These are phyloP conservation scores for Trissonchulus latispiculum DNA, from an alignment of 2,888 invertebrate species.

Conservation along the genomic window DNA sequence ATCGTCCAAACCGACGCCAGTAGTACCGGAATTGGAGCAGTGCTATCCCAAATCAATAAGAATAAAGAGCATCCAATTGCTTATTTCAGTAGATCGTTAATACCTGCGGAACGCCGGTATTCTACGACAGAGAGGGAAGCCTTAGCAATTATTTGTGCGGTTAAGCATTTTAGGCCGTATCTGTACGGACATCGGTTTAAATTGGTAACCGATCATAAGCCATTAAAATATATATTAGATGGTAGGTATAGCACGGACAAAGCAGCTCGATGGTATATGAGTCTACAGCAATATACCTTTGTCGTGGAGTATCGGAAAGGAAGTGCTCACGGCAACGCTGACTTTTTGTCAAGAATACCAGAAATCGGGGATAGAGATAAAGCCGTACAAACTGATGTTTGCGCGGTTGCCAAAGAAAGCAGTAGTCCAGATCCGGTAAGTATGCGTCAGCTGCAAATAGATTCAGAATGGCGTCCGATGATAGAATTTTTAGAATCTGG, in stretches of 20 bases:
- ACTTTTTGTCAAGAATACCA: background rate
- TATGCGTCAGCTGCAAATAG: too few species aligned
- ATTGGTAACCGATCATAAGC: background rate
- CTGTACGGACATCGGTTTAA: conserved; percentile 1
- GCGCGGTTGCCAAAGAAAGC: too few species aligned
- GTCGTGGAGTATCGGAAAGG: background rate
- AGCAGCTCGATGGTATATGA: too few species aligned
- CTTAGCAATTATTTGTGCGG: too few species aligned
- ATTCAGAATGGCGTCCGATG: too few species aligned
- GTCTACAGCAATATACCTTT: too few species aligned
- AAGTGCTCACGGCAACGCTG: background rate
- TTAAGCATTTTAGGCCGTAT: background rate
- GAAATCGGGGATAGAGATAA: too few species aligned
- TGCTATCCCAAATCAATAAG: background rate
- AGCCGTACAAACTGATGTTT: too few species aligned
- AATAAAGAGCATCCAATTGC: background rate
- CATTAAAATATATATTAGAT: background rate
- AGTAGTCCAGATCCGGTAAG: too few species aligned
- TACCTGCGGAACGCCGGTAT: background rate
- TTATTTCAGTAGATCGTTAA: background rate
- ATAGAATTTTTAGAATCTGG: too few species aligned
- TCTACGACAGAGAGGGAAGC: too few species aligned
- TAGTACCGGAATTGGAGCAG: background rate
- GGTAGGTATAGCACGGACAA: too few species aligned
- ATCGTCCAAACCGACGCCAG: background rate